Base-by-base conservation (phyloP, 2,113 vertebrate genomes). In the Sander vitreus region DNA sequence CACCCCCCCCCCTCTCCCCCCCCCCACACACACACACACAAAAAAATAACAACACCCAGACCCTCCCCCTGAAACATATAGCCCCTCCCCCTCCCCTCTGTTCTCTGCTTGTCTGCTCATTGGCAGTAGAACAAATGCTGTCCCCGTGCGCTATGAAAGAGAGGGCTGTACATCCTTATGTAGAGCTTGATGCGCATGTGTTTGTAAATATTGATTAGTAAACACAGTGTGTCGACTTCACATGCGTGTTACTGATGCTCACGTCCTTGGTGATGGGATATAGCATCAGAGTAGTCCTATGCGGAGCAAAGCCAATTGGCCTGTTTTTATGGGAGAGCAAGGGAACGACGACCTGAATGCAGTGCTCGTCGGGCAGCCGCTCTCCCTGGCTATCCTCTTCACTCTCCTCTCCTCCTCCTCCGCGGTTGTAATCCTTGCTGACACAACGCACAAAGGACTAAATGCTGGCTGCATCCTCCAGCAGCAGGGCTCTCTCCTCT, bases 391-490 rank as follows among this genome's bases (percentile, higher is more conserved):
- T 67, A 36, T 83, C 87, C 81, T 90, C 89, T 83, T 79, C 80
- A 78, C 76, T 62, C 73, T 81, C 83, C 55, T 70, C 66, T 50
- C 76, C 54, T 81, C 58, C 75, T 77, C 82, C 85, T 79, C 77
- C 85, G 76, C 60, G 62, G 75, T 83, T 79, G 78, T 94, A 93
- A 94, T 95, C 94, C 92, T 83, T 91, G 90, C 91, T 93, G 93
- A 94, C 90, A 90, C 91, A 87, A 91, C 84, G 78, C 89, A 91
- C 88, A 89, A 91, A 93, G 92, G 92, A 91, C 85, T 94, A 91
- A 91, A 89, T 50, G 60, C 86, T 53, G 86, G 72, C 83, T 77
- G 73, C 85, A 91, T 86, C 87, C 73, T 86, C 48, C 80, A 83
- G 87, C 82, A 83, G 78, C 74, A 67, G 69, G 80, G 76, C 80